These are phyloP conservation scores for Merodon equestris DNA, from an alignment of 2,888 invertebrate species.

Conservation along the genomic window DNA sequence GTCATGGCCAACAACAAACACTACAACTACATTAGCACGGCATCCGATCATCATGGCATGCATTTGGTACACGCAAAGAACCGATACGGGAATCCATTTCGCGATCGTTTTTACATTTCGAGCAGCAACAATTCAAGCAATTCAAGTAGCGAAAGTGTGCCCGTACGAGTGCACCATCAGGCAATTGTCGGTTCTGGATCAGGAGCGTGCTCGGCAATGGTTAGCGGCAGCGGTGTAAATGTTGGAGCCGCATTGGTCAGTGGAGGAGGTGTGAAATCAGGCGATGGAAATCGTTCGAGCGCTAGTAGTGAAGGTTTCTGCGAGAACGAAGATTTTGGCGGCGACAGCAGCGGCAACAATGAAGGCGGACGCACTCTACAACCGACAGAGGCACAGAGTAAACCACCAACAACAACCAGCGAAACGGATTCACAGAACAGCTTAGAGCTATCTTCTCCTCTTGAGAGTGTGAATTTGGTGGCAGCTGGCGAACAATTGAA, in stretches of 20 bases:
- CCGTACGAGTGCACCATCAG: conserved; percentile 70
- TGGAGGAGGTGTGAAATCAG: conserved; percentile 73
- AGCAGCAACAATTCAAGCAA: conserved; percentile 75
- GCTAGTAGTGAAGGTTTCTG: conserved; percentile 98
- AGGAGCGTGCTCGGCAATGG: conserved; percentile 33
- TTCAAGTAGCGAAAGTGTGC: conserved; percentile 76
- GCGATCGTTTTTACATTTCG: conserved; percentile 76
- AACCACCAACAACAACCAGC: conserved; percentile 64
- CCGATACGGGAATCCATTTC: conserved; percentile 77
- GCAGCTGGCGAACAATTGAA: conserved; percentile 57
- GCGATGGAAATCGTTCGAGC: conserved; percentile 93
- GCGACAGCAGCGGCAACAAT: conserved; percentile 82
- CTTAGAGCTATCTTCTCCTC: conserved; percentile 73
- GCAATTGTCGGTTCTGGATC: conserved; percentile 44
- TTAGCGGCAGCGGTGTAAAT: conserved; percentile 74
- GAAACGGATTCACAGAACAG: conserved; percentile 77
- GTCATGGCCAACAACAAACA: conserved; percentile 88
- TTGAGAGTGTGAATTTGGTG: conserved; percentile 30
- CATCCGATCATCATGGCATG: conserved; percentile 79
- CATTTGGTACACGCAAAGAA: conserved; percentile 73
- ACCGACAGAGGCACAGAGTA: conserved; percentile 54
- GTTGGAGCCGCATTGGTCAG: conserved; percentile 74
- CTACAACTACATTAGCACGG: conserved; percentile 81
- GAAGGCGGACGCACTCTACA: conserved; percentile 70
- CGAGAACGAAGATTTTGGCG: conserved; percentile 92